phyloP scores from a whole-genome alignment of 2,113 vertebrate genomes.

The Ciconia boyciana region DNA sequence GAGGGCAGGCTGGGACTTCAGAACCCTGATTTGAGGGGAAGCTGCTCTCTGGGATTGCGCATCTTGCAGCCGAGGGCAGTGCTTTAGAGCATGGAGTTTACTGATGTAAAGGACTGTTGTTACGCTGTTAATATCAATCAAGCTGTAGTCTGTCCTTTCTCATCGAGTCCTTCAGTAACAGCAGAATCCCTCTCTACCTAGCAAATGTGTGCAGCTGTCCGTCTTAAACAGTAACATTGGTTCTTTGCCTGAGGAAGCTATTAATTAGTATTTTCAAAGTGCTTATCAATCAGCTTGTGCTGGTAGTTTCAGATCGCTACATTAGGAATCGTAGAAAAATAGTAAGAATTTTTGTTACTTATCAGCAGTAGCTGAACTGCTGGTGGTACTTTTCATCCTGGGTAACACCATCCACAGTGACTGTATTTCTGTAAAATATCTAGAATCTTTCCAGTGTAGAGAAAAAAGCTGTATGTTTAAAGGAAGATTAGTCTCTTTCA shows the following conservation, averaged over 20 bases:
- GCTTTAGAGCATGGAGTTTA: background rate
- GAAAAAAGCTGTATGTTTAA: background rate
- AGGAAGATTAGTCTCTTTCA: background rate
- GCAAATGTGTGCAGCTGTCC: background rate
- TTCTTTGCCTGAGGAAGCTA: background rate
- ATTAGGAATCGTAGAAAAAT: background rate
- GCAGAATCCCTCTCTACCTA: background rate
- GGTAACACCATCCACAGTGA: background rate
- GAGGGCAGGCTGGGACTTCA: background rate
- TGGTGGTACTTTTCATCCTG: background rate
- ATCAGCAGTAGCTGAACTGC: background rate
- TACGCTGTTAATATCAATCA: fast-evolving
- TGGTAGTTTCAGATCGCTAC: background rate
- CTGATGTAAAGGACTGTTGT: background rate
- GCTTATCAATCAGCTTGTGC: background rate
- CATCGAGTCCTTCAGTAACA: background rate
- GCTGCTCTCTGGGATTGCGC: background rate
- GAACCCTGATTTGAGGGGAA: background rate
- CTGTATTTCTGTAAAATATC: background rate
- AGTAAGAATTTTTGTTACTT: background rate
- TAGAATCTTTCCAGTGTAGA: background rate
- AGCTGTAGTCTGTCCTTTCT: background rate
- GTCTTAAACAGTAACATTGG: fast-evolving
- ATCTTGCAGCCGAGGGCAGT: background rate
- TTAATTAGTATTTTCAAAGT: background rate